Conservation (phyloP, 92 coral and sea anemone species). For the Epizoanthus scotinus region DNA sequence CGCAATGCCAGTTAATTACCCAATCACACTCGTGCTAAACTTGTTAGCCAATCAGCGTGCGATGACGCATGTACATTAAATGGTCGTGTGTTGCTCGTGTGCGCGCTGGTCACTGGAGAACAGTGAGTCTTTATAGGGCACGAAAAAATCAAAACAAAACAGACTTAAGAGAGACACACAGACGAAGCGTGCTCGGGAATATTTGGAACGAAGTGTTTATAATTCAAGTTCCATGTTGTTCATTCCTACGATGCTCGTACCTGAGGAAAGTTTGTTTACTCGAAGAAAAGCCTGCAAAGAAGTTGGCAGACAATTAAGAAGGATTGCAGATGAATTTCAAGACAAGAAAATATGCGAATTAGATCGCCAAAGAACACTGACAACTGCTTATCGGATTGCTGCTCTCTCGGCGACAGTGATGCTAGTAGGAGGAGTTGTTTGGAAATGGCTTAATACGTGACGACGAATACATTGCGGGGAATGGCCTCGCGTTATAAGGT, state of each 20-base stretch:
- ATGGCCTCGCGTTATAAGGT: conserved; percentile 24
- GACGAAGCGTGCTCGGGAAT: no score
- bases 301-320: not conserved
- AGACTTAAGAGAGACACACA: not conserved
- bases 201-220: no score
- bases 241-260: not conserved
- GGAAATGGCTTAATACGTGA: conserved; percentile 39
- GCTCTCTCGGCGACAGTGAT: conserved; percentile 20
- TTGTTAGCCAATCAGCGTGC: conserved; percentile 25
- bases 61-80: conserved; percentile 15
- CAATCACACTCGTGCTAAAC: conserved; percentile 6
- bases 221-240: not conserved
- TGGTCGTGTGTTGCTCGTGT: conserved; percentile 37
- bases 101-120: not conserved
- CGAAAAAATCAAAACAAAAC: conserved; percentile 1
- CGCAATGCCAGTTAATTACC: conserved; percentile 11
- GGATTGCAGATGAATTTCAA: conserved; percentile 22
- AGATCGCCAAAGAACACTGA: conserved; percentile 8
- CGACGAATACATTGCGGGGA: not conserved
- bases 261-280: not conserved
- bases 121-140: conserved; percentile 5
- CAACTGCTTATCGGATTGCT: conserved; percentile 15
- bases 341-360: conserved; percentile 33
- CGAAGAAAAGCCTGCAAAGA: not conserved
- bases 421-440: conserved; percentile 28